A percentile compares a stretch with the other conserved stretches of the same genome.
phyloP scores from a whole-genome alignment of 2,113 vertebrate species.

The Montifringilla adamsi region DNA sequence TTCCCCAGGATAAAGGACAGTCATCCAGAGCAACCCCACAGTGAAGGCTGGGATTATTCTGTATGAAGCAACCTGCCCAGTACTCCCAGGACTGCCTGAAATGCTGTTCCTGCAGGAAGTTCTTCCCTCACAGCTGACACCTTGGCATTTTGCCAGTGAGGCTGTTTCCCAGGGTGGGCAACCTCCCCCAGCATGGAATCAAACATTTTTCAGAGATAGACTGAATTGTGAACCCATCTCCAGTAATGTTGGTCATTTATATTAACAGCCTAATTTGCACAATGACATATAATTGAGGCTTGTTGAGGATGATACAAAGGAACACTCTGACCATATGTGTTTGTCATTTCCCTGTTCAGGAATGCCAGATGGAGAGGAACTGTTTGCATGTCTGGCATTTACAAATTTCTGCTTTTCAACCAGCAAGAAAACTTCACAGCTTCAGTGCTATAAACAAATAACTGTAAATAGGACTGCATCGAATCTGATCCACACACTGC shows the following conservation, averaged over 20 bases:
- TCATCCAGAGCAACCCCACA: neutral
- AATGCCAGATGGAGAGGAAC: slow-evolving; percentile 10
- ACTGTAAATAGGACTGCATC: neutral
- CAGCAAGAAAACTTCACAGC: neutral
- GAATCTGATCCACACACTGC: neutral
- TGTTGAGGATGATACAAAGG: neutral
- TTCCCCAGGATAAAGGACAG: neutral
- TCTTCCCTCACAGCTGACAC: neutral
- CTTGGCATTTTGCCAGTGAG: neutral
- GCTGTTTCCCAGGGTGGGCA: neutral
- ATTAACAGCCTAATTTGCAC: neutral
- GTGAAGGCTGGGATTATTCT: neutral
- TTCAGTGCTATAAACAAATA: slow-evolving; percentile 2
- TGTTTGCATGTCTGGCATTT: neutral
- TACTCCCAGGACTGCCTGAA: neutral
- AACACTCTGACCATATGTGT: neutral
- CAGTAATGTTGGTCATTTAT: neutral
- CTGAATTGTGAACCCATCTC: neutral
- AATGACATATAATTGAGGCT: neutral
- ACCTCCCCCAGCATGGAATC: neutral
- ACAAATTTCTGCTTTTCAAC: slow-evolving; percentile 13
- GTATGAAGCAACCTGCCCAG: neutral
- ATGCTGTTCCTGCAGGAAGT: neutral
- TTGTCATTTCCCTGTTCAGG: neutral
- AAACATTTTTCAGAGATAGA: neutral